Evolutionary conservation across 1,140 invertebrate species (phyloP), one percentile per base, ranked within the genome.

Genomic region (Hycleus cichorii): DNA sequence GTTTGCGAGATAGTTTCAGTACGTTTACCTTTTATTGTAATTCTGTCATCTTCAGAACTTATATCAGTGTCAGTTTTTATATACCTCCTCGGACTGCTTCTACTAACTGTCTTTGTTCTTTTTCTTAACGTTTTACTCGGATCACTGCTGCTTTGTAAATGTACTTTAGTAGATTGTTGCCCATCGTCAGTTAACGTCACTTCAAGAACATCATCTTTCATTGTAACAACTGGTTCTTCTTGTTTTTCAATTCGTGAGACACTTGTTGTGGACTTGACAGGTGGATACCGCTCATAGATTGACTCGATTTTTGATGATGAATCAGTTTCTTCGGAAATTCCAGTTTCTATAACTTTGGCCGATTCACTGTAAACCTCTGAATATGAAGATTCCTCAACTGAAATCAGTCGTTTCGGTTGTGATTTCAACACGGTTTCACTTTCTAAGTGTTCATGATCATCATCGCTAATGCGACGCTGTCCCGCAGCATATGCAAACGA

Each of bases 131-230:
- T 61, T 32, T 10, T 54, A 39, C 25, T 42, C 4, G 47, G 45
- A 32, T 32, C 32, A 32, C 32, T 32, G 32, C 32, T 7, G 7
- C 32, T 32, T 32, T 32, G 32, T 1, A 5, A 7, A 32, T 44
- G 40, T 9, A 11, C 51, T 50, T 11, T 49, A 43, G 8, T 32
- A 25, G 2, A 18, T 26, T 50, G 59, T 10, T 59, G 53, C 39
- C 42, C 32, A 11, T 27, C 24, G 24, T 58, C 48, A 12, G 65
- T 66, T 18, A 76, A 57, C n/a, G 73, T 74, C 3, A 76, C 66
- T 64, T 75, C 66, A 12, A 75, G 53, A 6, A 76, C 55, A 64
- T 77, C 74, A 60, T 71, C 75, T 26, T 60, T 69, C 76, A 76
- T 76, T 6, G 68, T 40, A 42, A 65, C 58, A 8, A 62, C 40